Evolutionary conservation across 2,888 invertebrate genomes (phyloP).

Genomic region (Anodontia alba): DNA sequence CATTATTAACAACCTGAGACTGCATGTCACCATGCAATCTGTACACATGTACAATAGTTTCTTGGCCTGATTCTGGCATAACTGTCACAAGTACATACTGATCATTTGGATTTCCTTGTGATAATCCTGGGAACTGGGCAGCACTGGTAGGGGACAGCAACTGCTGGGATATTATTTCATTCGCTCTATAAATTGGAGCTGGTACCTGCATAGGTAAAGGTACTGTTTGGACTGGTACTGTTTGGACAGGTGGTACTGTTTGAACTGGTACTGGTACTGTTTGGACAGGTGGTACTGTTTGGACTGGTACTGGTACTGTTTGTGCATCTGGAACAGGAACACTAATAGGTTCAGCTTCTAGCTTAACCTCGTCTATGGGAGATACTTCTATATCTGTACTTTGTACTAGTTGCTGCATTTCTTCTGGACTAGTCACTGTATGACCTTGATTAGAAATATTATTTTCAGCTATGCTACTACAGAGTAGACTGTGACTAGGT

Average conservation of each 20-base stretch:
- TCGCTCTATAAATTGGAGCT: not conserved
- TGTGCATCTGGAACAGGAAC: too few species aligned
- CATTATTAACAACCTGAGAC: not conserved
- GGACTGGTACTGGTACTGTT: too few species aligned
- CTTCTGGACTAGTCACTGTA: not conserved
- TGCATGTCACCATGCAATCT: slow-evolving; percentile 47
- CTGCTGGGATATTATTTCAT: not conserved
- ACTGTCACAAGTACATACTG: slow-evolving; percentile 67
- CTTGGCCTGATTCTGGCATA: slow-evolving; percentile 63
- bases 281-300: too few species aligned
- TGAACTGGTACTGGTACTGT: too few species aligned
- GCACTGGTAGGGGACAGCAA: not conserved
- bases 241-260: too few species aligned
- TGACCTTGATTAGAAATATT: not conserved
- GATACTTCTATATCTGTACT: too few species aligned
- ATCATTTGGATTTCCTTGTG: slow-evolving; percentile 13
- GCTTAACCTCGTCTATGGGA: too few species aligned
- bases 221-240: not conserved
- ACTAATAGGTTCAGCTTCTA: too few species aligned
- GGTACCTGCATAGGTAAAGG: not conserved
- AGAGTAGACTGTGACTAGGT: not conserved
- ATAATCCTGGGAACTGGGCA: not conserved
- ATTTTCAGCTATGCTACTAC: not conserved
- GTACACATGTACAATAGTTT: slow-evolving; percentile 75
- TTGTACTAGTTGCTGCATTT: not conserved